Evolutionary conservation across 2,113 vertebrate species (phyloP), one percentile per base, ranked within the genome.

Genomic region (Pagrus major): DNA sequence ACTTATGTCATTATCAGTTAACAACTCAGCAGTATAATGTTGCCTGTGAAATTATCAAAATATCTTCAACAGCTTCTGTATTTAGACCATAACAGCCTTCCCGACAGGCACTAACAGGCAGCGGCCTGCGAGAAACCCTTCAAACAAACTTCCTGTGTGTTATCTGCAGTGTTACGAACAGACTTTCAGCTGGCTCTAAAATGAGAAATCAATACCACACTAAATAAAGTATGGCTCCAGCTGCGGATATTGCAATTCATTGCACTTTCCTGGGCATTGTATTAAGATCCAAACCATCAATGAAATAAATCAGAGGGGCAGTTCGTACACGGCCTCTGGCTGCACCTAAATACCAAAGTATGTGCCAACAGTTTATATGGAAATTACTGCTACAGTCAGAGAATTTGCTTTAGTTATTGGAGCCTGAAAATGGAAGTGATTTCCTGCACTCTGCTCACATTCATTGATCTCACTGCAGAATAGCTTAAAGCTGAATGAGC

Each of bases 391-490:
- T 39, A 18, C 21, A 60, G 46, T 72, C 20, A 59, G 9, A 84
- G 51, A 46, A 66, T 69, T 41, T 39, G 56, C 66, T 68, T 78
- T 78, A 60, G 54, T 71, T 59, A 72, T 79, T 78, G 68, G 74
- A 73, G 31, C 64, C 49, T 4, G n/a, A 67, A 66, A 71, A 35
- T 63, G 63, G 37, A 76, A 88, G 66, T 54, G 46, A 81, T 81
- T 91, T 85, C 84, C 84, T 88, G 80, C 58, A 52, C 82, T 84
- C 72, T 51, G 75, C 78, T 76, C 58, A n/a, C 78, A 47, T 58
- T 85, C 71, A 89, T 87, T 88, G 86, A 90, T 89, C 77, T 59
- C 46, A 6, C 66, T 84, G 78, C 78, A 84, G 84, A 88, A 86
- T 77, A 66, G 88, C 85, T 86, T 81, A 72, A 87, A 86, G 64